Evolutionary conservation across 2,113 vertebrate genomes (phyloP).

Genomic region (Ifrita kowaldi): DNA sequence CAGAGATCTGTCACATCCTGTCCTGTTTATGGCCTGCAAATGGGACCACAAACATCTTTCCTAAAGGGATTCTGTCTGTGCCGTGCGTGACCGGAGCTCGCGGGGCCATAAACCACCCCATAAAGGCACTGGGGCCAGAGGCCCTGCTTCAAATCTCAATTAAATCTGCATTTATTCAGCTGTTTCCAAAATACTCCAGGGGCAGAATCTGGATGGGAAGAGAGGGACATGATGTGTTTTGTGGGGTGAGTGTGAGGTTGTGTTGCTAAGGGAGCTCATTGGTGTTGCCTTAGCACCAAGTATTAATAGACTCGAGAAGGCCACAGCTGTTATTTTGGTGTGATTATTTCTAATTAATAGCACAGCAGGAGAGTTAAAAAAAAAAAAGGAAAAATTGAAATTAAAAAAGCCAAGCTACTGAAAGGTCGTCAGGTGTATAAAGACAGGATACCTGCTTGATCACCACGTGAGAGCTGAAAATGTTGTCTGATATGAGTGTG

Average conservation of each 20-base stretch:
- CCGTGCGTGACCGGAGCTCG: neutral
- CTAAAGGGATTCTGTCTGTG: neutral
- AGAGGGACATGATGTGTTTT: neutral
- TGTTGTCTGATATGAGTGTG: fast-evolving
- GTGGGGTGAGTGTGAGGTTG: neutral
- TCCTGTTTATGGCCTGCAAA: neutral
- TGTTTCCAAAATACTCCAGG: neutral
- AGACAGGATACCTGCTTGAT: neutral
- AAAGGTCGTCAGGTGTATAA: neutral
- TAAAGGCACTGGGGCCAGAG: neutral
- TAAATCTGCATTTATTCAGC: neutral
- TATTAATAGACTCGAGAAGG: conserved; percentile 45
- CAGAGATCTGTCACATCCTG: neutral
- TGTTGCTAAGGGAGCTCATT: conserved; percentile 41
- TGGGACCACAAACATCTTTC: neutral
- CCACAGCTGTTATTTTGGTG: neutral
- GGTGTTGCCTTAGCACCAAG: conserved; percentile 47
- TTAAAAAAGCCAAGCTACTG: neutral
- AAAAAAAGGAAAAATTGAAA: neutral
- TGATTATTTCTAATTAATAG: conserved; percentile 33
- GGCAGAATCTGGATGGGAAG: neutral
- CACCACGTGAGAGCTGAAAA: neutral
- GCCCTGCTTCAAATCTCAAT: neutral
- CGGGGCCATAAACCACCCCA: neutral
- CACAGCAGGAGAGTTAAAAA: neutral